Evolutionary conservation across 2,888 invertebrate genomes (phyloP), one percentile per base, ranked within the genome.

Genomic region (Macropis europaea): DNA sequence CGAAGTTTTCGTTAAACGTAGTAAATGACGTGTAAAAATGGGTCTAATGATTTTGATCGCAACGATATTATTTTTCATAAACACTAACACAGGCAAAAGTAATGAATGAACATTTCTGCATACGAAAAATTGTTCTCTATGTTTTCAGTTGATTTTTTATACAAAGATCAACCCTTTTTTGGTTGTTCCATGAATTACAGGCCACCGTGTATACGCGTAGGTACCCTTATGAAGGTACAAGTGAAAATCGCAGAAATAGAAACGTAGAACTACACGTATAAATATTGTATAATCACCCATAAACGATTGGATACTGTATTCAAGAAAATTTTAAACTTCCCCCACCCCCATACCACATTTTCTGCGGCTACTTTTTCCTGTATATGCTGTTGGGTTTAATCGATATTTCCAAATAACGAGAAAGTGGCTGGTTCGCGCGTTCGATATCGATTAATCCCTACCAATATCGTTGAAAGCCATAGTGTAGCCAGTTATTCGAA

Each of bases 201-300:
- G n/a, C n/a, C n/a, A n/a, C n/a, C n/a, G n/a, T n/a, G 2, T 2
- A 76, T 67, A 42, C 43, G 62, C 74, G 48, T 81, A 76, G 59
- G 47, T 71, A 73, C 73, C 48, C 62, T 63, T 54, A 62, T 69
- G 67, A 66, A 67, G 64, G 24, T 60, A 69, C 75, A 68, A 43
- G 47, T 30, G 54, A 63, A 56, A 45, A 56, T 38, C n/a, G 36
- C 60, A 52, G 22, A 59, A 28, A 42, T 60, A 71, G 71, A 43
- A 56, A 56, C 62, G 38, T 62, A 74, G 43, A 45, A 15, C 53
- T 47, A 78, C 52, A 64, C 53, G 54, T 67, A 68, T 43, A 75
- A 52, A 77, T 57, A 81, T n/a, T 57, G 79, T 52, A 72, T 57
- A 75, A 73, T 76, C 43, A 59, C 15, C 50, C 15, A 56, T 28